Conservation (phyloP, 2,113 vertebrate genomes). For the Oenanthe melanoleuca region DNA sequence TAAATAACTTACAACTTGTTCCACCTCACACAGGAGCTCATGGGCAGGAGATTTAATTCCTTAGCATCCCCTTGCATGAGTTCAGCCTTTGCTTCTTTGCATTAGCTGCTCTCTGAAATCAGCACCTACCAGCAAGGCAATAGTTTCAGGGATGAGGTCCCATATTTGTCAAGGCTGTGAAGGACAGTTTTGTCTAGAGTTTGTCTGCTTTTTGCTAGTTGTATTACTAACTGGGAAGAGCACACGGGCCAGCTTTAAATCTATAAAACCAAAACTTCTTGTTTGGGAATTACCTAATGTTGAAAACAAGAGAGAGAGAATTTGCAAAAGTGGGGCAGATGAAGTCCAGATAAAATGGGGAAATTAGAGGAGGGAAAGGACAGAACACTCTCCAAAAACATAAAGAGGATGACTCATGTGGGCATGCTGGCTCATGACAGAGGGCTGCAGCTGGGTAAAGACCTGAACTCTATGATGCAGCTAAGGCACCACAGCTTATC, state of each 20-base stretch:
- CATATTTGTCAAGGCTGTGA: not conserved
- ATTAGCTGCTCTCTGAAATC: not conserved
- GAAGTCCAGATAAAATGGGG: not conserved
- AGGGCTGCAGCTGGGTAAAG: not conserved
- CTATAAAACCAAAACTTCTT: not conserved
- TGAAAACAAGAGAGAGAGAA: not conserved
- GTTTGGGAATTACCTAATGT: not conserved
- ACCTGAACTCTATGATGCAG: not conserved
- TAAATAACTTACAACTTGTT: not conserved
- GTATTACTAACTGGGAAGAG: not conserved
- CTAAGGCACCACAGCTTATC: not conserved
- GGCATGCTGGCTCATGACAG: not conserved
- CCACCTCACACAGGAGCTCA: not conserved
- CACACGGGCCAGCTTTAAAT: not conserved
- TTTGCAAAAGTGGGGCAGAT: not conserved
- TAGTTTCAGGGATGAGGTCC: not conserved
- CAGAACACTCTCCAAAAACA: not conserved
- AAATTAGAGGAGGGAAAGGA: not conserved
- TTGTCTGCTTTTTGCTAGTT: not conserved
- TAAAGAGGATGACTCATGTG: not conserved
- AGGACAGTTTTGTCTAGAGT: not conserved
- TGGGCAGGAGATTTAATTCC: not conserved
- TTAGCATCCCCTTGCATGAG: not conserved
- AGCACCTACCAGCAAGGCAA: not conserved
- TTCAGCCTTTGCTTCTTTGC: not conserved